Base-by-base conservation (phyloP, 2,113 vertebrate species). In the Anolis carolinensis region DNA sequence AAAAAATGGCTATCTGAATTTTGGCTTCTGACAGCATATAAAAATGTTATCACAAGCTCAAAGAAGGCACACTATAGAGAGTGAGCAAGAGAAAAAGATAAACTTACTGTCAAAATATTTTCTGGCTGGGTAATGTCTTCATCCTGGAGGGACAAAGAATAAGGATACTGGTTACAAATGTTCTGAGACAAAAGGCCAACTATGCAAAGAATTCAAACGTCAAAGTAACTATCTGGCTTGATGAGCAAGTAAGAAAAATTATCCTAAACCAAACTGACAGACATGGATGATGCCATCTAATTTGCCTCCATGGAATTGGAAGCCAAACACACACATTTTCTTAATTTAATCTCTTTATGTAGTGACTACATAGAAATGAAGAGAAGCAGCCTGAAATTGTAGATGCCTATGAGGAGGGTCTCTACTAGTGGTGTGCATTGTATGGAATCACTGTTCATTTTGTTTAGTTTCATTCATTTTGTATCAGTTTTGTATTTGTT, bases 51-150 rank as follows among this genome's bases (percentile, higher is more conserved):
- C 25, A 16, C 1, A 74, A 62, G 23, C 23, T 14, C 1, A 27
- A 9, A 21, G 10, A 16, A 72, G 44, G 5, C 7, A 2, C 13
- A 7, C 32, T 48, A 72, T 11, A 11, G 32, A 2, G 34, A 67
- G 16, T 63, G 10, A 30, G 21, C 6, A 27, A 20, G 44, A 77
- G 70, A 16, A 23, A 25, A 55, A n/a, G 52, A 30, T 9, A 16
- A 30, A 93, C 95, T 93, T 89, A 96, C 95, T 1, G 89, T 84
- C 55, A 93, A 81, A 76, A 96, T 94, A 85, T 92, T 96, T 68
- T 88, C 94, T 36, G 96, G 93, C 62, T 95, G 73, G 0, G 94
- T 94, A 84, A 98, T 97, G 76, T 98, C 98, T 95, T 98, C 96
- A 92, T 98, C 96, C 90, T 96, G 94, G 55, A 48, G 76, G 89